Conservation (phyloP, 1,140 invertebrate genomes). For the Meloidogyne exigua region DNA sequence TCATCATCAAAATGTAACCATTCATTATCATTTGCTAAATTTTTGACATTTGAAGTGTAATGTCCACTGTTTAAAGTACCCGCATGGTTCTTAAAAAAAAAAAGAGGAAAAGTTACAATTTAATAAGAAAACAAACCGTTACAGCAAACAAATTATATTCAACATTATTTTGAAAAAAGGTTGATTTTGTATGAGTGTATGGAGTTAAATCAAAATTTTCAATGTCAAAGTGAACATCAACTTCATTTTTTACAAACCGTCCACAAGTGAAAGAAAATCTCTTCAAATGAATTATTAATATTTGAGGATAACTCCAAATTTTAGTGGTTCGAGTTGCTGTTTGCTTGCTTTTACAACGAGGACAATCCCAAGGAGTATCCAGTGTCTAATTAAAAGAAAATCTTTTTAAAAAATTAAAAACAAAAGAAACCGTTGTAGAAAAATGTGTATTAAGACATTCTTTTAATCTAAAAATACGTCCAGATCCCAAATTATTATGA, state of each 20-base stretch:
- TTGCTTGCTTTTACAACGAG: conserved; percentile 23
- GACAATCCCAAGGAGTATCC: conserved; percentile 35
- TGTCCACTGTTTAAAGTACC: conserved; percentile 36
- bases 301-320: conserved; percentile 35
- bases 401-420: too few relatives aligned
- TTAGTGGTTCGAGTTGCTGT: conserved; percentile 35
- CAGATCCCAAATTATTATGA: conserved; percentile 5
- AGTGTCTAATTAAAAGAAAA: conserved; percentile 17
- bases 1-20: conserved; percentile 38
- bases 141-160: conserved; percentile 44
- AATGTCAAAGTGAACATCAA: conserved; percentile 34
- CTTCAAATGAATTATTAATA: conserved; percentile 48
- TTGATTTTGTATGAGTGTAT: conserved; percentile 38
- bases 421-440: not conserved
- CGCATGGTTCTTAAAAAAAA: conserved; percentile 28
- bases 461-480: not conserved
- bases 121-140: conserved; percentile 25
- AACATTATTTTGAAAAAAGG: conserved; percentile 3
- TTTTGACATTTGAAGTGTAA: conserved; percentile 31
- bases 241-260: conserved; percentile 48
- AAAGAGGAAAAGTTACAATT: not conserved
- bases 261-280: conserved; percentile 39
- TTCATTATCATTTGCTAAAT: conserved; percentile 22
- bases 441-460: conserved; percentile 34
- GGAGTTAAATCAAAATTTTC: conserved; percentile 26